Percentiles rank a stretch among this genome's conserved stretches.
These are phyloP conservation scores for Helicoverpa assulta DNA, from an alignment of 2,888 invertebrate genomes.

Conservation along the genomic window DNA sequence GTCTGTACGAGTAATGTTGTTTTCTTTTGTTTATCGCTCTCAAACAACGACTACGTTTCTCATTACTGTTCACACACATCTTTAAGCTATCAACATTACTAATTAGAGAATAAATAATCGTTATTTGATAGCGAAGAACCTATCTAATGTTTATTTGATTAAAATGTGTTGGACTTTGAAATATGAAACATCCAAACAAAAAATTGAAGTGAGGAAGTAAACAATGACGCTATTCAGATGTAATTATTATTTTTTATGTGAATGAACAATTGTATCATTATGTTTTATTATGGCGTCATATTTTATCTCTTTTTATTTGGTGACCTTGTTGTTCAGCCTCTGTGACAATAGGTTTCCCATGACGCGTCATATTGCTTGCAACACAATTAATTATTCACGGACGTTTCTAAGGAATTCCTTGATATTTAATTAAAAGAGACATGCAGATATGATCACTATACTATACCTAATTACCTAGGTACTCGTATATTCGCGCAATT, in stretches of 20 bases:
- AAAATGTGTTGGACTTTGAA: not conserved
- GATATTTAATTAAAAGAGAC: not conserved
- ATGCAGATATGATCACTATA: not conserved
- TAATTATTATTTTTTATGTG: constrained; percentile 9
- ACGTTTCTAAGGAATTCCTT: constrained; percentile 16
- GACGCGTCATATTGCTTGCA: constrained; percentile 53
- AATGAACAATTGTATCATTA: constrained; percentile 34
- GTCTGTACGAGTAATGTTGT: constrained; percentile 57
- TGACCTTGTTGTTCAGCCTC: constrained; percentile 68
- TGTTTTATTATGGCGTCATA: constrained; percentile 35
- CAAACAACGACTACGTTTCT: constrained; percentile 39
- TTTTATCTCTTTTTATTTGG: constrained; percentile 48
- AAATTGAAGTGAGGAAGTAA: not conserved
- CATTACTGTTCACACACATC: constrained; percentile 12
- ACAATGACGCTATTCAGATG: constrained; percentile 13
- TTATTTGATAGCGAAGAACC: constrained; percentile 5
- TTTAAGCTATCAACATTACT: constrained; percentile 14
- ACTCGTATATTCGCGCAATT: not conserved
- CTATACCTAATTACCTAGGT: not conserved
- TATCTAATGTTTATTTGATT: constrained; percentile 1
- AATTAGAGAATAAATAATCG: constrained; percentile 29
- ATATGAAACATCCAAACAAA: constrained; percentile 2
- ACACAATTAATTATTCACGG: constrained; percentile 1
- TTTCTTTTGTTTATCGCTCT: constrained; percentile 61
- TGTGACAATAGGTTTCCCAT: constrained; percentile 72